Evolutionary conservation across 2,113 vertebrate species (phyloP), one percentile per base, ranked within the genome.

Genomic region (Diphyllodes magnificus): DNA sequence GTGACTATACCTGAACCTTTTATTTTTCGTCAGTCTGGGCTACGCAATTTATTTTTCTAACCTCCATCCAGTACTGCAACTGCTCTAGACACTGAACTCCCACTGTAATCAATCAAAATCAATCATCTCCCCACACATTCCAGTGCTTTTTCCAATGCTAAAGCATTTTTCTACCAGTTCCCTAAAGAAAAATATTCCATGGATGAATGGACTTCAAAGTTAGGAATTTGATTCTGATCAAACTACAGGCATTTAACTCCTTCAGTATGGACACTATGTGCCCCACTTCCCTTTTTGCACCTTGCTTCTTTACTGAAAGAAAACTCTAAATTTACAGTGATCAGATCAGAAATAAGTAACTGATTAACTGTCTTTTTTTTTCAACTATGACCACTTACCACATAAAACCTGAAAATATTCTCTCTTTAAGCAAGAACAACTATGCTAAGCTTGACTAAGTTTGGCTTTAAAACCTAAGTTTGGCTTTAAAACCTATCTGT

Each of bases 21-120:
- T 66, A 10, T 82, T 94, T 97, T 83, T 94, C 31, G 1, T 51
- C 45, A 86, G 27, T 75, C 28, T 78, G 65, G 22, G 16, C 28
- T 69, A 51, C 33, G 9, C 42, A 37, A 64, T 88, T 93, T 90
- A 75, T 88, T 95, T 86, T 92, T 93, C 64, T 92, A 83, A 91
- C 23, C 61, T 90, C 72, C n/a, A 75, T 75, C 15, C 35, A 37
- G 44, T 68, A 85, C 61, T 82, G 31, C 59, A 90, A 42, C 28
- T 33, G 13, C 44, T 71, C 27, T 73, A 73, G 51, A 61, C 8
- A 10, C 47, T 69, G 35, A 95, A 83, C 19, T 90, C 64, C 54
- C 64, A 75, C 15, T 71, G 71, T 40, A 93, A 83, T 95, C 47
- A 90, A 86, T 84, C 78, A 93, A 89, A 60, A 39, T 39, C 39